Percentiles rank a stretch among this genome's conserved stretches.
These are phyloP conservation scores for Zygogramma bicolorata DNA, from an alignment of 2,888 invertebrate genomes.

Conservation along the genomic window DNA sequence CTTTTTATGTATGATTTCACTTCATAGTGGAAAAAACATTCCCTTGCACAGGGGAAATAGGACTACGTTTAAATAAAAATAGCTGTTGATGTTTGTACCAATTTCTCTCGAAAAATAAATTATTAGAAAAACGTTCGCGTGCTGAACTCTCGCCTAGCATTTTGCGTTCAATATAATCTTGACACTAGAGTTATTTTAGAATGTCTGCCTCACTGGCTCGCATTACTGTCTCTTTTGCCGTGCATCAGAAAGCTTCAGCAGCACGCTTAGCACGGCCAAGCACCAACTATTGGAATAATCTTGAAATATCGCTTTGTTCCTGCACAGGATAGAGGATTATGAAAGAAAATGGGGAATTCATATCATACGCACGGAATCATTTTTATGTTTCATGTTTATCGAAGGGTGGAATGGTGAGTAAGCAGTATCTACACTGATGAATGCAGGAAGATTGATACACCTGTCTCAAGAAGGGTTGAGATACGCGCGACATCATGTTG, in stretches of 20 bases:
- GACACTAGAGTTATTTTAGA: constrained; percentile 30
- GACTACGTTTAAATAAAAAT: not conserved
- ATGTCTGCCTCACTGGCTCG: constrained; percentile 21
- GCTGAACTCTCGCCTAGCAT: not conserved
- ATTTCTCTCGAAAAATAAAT: not conserved
- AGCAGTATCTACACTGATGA: too few relatives aligned
- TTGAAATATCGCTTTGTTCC: constrained; percentile 16
- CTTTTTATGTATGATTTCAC: too few relatives aligned
- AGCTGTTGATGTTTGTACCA: not conserved
- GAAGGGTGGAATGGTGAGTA: not conserved
- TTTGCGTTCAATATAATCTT: constrained; percentile 17
- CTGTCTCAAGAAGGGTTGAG: too few relatives aligned
- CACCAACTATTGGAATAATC: constrained; percentile 43
- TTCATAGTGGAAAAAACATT: too few relatives aligned
- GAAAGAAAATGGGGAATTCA: not conserved
- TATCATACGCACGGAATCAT: not conserved
- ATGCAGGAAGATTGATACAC: too few relatives aligned
- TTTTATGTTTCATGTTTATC: not conserved
- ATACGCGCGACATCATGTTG: too few relatives aligned
- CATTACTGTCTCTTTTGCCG: constrained; percentile 33
- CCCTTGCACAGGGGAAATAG: not conserved
- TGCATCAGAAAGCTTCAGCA: constrained; percentile 26
- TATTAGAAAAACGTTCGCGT: constrained; percentile 18
- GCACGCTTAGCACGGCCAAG: constrained; percentile 57
- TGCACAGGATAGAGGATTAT: not conserved